phyloP scores from a whole-genome alignment of 1,140 invertebrate genomes.

The Aphaenogaster floridana region DNA sequence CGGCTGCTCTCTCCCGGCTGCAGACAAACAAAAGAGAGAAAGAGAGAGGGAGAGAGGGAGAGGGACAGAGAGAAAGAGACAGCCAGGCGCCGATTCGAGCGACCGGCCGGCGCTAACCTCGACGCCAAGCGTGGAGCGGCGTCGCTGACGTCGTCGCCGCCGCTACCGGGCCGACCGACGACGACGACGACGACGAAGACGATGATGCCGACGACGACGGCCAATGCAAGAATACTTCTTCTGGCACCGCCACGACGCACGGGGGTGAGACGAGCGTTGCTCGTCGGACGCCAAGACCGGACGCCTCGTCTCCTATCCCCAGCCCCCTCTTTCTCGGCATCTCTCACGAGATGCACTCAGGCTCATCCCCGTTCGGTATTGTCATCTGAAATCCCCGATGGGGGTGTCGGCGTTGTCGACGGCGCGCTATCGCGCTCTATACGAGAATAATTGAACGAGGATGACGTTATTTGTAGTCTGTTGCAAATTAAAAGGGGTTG shows the following conservation, averaged over 20 bases:
- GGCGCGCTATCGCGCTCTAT: constrained; percentile 34
- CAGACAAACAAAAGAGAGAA: constrained; percentile 67
- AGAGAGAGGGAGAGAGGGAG: constrained; percentile 67
- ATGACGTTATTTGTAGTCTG: background rate
- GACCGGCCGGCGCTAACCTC: constrained; percentile 77
- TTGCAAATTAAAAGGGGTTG: constrained; percentile 31
- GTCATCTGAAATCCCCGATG: constrained; percentile 55
- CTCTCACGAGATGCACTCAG: constrained; percentile 50
- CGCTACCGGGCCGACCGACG: constrained; percentile 66
- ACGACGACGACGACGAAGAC: constrained; percentile 62
- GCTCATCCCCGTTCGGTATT: constrained; percentile 43
- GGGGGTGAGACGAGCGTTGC: constrained; percentile 64
- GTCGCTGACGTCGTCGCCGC: constrained; percentile 66
- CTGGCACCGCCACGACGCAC: constrained; percentile 68
- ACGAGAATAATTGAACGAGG: constrained; percentile 52
- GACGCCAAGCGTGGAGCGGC: constrained; percentile 78
- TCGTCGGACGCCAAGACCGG: constrained; percentile 75
- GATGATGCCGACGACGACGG: constrained; percentile 52
- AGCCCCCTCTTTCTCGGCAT: constrained; percentile 36
- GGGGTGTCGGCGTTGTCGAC: constrained; percentile 35
- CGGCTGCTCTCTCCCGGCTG: constrained; percentile 64
- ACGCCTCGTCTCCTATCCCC: constrained; percentile 55
- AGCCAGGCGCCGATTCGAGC: constrained; percentile 77
- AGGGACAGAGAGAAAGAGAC: constrained; percentile 75
- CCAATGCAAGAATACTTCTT: constrained; percentile 78